These are phyloP conservation scores for Ivindomyrus marchei DNA, from an alignment of 2,113 vertebrate species.

Conservation along the genomic window DNA sequence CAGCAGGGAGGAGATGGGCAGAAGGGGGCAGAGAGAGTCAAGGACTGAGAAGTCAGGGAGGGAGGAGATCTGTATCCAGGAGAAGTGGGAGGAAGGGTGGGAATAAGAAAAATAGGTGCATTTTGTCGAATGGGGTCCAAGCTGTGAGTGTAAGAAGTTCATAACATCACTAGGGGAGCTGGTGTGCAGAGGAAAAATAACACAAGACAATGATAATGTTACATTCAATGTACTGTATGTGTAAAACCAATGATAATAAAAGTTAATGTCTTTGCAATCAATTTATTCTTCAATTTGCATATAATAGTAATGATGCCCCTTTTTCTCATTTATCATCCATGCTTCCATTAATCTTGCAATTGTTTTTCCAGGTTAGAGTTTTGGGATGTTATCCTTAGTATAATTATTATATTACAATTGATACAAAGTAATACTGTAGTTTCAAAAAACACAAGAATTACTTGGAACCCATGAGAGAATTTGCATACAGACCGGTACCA, in stretches of 20 bases:
- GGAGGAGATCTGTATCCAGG: conserved; percentile 16
- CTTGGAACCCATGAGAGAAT: not conserved
- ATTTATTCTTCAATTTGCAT: not conserved
- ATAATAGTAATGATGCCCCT: not conserved
- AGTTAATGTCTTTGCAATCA: not conserved
- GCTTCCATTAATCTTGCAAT: not conserved
- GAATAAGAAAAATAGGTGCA: not conserved
- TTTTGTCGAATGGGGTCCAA: not conserved
- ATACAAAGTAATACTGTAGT: not conserved
- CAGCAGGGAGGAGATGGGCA: conserved; percentile 44
- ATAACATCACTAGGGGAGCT: not conserved
- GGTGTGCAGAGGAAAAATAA: not conserved
- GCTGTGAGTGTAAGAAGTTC: not conserved
- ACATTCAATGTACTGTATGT: not conserved
- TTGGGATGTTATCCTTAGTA: not conserved
- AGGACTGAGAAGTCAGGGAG: conserved; percentile 22
- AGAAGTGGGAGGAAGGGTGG: not conserved
- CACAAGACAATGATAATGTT: not conserved
- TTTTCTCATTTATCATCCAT: not conserved
- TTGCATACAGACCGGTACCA: not conserved
- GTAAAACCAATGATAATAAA: not conserved
- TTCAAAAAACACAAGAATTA: not conserved
- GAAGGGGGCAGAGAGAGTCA: conserved; percentile 35
- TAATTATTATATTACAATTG: not conserved
- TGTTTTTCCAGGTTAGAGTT: not conserved